Percentiles rank a stretch among this genome's conserved stretches.
phyloP scores from a whole-genome alignment of 2,797 vertebrate genomes.

The Trematomus bernacchii region DNA sequence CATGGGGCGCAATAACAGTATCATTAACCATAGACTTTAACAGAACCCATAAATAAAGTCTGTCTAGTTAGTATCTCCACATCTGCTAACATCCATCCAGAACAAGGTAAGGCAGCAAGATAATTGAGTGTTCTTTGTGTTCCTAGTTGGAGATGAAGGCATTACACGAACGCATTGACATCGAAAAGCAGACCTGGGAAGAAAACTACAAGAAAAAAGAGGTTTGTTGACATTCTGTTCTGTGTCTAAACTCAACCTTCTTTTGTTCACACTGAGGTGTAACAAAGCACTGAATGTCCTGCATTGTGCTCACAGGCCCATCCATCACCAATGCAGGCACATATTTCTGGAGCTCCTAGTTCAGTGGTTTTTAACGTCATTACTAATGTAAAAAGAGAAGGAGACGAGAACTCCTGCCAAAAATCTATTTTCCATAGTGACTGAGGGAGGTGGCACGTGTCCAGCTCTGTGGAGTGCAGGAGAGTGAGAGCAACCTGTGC shows the following conservation, averaged over 20 bases:
- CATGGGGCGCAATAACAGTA: neutral
- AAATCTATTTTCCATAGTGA: neutral
- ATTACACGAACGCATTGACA: slow-evolving; percentile 88
- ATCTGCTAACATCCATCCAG: neutral
- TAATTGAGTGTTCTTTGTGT: slow-evolving; percentile 7
- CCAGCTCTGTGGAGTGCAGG: neutral
- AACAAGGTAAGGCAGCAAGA: neutral
- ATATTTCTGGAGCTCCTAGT: too few relatives aligned
- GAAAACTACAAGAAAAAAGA: slow-evolving; percentile 92
- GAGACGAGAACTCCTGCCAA: too few relatives aligned
- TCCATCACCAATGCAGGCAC: too few relatives aligned
- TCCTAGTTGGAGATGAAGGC: slow-evolving; percentile 89
- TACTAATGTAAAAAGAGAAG: too few relatives aligned
- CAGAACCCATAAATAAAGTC: neutral
- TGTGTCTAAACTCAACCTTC: neutral
- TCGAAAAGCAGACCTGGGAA: slow-evolving; percentile 93
- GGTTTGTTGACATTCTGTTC: slow-evolving; percentile 76
- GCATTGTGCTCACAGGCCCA: neutral
- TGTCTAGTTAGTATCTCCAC: neutral
- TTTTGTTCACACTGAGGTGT: neutral
- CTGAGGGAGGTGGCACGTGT: neutral
- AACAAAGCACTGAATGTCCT: neutral
- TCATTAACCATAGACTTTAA: neutral
- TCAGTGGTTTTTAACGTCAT: too few relatives aligned
- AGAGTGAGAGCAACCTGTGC: neutral